Conservation (phyloP, 2,113 vertebrate genomes). For the Patagioenas fasciata region DNA sequence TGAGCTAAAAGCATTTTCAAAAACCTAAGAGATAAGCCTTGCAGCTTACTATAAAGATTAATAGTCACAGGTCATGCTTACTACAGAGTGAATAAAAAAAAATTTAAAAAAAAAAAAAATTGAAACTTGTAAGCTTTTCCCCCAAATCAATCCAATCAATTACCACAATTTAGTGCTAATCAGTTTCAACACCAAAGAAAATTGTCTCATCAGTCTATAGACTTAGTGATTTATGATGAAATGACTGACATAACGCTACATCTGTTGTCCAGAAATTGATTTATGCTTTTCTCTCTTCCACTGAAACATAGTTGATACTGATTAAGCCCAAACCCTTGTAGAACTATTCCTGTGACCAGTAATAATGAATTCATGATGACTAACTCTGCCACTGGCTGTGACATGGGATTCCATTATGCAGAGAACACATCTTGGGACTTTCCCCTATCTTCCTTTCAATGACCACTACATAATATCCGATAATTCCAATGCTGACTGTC, state of each 20-base stretch:
- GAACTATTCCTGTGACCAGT: background rate
- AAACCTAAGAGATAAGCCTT: background rate
- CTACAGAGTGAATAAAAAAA: background rate
- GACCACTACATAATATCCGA: background rate
- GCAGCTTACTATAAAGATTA: background rate
- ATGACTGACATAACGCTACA: background rate
- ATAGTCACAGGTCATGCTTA: background rate
- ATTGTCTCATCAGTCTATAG: background rate
- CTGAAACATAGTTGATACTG: background rate
- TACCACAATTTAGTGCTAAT: background rate
- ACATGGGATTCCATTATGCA: background rate
- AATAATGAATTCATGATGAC: background rate
- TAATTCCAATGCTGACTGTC: background rate
- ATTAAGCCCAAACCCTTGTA: background rate
- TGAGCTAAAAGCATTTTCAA: background rate
- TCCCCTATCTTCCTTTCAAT: background rate
- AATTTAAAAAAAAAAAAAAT: background rate
- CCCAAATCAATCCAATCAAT: background rate
- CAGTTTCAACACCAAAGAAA: background rate
- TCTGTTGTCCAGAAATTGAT: background rate
- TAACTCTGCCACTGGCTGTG: background rate
- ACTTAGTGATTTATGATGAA: background rate
- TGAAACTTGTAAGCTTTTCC: background rate
- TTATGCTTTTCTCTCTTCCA: background rate
- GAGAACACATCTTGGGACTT: background rate